These are phyloP conservation scores for Triplophysa dalaica DNA, from an alignment of 2,113 vertebrate species.

Conservation along the genomic window DNA sequence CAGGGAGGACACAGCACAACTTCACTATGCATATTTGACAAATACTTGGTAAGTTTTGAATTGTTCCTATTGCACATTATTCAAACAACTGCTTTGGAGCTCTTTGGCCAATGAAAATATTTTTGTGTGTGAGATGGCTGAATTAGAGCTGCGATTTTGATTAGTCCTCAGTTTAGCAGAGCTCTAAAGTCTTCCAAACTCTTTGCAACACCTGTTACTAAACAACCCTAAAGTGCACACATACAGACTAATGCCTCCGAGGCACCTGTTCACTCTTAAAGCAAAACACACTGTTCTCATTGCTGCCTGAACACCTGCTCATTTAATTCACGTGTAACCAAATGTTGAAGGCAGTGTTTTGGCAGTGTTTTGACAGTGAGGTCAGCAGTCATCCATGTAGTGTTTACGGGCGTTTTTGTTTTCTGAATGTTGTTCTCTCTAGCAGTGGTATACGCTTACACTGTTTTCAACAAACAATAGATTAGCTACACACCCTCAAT, in stretches of 20 bases:
- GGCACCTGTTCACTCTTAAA: slow-evolving; percentile 21
- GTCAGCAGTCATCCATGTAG: neutral
- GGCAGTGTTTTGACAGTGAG: slow-evolving; percentile 6
- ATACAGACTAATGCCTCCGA: neutral
- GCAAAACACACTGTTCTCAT: neutral
- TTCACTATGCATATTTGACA: slow-evolving; percentile 31
- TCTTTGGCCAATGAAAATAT: neutral
- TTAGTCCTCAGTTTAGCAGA: slow-evolving; percentile 22
- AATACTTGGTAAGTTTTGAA: neutral
- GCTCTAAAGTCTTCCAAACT: neutral
- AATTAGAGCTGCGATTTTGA: slow-evolving; percentile 21
- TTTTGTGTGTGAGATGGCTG: slow-evolving; percentile 15
- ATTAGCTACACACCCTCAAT: neutral
- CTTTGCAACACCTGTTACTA: slow-evolving; percentile 32
- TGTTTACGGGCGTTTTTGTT: neutral
- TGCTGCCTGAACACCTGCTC: slow-evolving; percentile 18
- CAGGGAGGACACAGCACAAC: slow-evolving; percentile 11
- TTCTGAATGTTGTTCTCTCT: neutral
- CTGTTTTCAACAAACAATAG: neutral
- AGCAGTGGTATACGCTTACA: neutral
- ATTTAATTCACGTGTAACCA: neutral
- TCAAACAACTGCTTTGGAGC: neutral
- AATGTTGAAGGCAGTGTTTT: slow-evolving; percentile 12
- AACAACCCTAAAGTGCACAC: neutral
- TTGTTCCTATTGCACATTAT: neutral